Evolutionary conservation across 1,140 invertebrate species (phyloP), one percentile per base, ranked within the genome.

Genomic region (Zophobas atratus): DNA sequence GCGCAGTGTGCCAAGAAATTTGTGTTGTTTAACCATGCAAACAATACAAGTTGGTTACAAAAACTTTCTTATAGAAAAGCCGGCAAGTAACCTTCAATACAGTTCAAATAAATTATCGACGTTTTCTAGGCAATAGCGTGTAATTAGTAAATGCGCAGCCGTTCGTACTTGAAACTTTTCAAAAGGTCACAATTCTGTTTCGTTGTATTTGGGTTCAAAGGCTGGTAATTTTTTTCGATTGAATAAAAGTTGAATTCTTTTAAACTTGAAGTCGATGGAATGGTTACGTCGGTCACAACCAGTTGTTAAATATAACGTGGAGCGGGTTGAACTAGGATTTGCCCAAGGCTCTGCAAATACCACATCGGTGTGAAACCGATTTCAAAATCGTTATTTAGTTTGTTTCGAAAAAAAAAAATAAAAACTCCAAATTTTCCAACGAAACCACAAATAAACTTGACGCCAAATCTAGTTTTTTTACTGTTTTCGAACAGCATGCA

Each of bases 101-200:
- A 20, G 1, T 60, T 60, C 35, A 55, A 55, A 55, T 60, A 55
- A 55, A 55, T 60, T 60, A 60, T 60, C 56, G 35, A 60, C 56
- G 33, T 34, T 56, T 51, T 56, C 55, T 56, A 56, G 56, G 56
- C 36, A 60, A 60, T 36, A 4, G 43, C 3, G 3, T 5, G 36
- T 36, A 55, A 55, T n/a, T 55, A 55, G 53, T 55, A 51, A 51
- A 51, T 34, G 53, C n/a, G 34, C 56, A 6, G 56, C 20, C 3
- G 43, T 46, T 46, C 35, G 36, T 60, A 38, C 56, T 60, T 60
- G 56, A 60, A 60, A n/a, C 35, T 60, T 60, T 35, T 55, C 33
- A 35, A 60, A 60, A 60, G 56, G 56, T 60, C 38, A 36, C 8
- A 57, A 20, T 60, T 32, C 38, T 36, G n/a, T 35, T 60, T 8